Base-by-base conservation (phyloP, 2,888 invertebrate genomes). In the Chydorus sphaericus region DNA sequence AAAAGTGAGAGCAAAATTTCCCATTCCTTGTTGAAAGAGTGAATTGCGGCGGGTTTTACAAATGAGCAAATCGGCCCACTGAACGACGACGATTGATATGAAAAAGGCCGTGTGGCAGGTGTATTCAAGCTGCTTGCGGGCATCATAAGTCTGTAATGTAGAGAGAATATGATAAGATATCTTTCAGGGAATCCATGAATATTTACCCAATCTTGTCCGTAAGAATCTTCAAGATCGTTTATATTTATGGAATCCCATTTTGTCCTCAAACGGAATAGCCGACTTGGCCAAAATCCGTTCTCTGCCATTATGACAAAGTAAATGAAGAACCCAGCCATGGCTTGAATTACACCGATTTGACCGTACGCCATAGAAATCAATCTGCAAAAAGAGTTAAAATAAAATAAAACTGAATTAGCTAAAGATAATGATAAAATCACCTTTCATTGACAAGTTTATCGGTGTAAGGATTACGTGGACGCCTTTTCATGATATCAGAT, bases 281-380 rank as follows among this genome's bases (percentile, higher is more conserved):
- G 77, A 68, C 76, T 69, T 3, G 96, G 94, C 70, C 91, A 77
- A 79, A 98, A 98, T 64, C 98, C 98, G 72, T 97, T 97, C 72
- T 97, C 97, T 76, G 93, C 97, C 94, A 98, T 92, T 71, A 98
- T 98, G 66, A 98, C 96, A 73, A 98, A 96, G 78, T 98, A 98
- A 56, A 92, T 90, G 77, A 96, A 98, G 86, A 98, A 98, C 30
- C 97, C 98, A 62, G 96, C 97, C n/a, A 93, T 90, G 53, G 97
- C 97, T 79, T 98, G 98, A 73, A 98, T 98, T 94, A 98, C 97
- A 68, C 98, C 98, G 73, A 98, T 97, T 75, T 98, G 98, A 66
- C 97, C 97, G 73, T 98, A 98, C 59, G 97, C 93, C 88, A 98
- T 93, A 62, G 94, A 93, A 75, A 98, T 98, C 75, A 98, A 81